Evolutionary conservation across 1,140 invertebrate species (phyloP).

Genomic region (Daktulosphaira vitifoliae): DNA sequence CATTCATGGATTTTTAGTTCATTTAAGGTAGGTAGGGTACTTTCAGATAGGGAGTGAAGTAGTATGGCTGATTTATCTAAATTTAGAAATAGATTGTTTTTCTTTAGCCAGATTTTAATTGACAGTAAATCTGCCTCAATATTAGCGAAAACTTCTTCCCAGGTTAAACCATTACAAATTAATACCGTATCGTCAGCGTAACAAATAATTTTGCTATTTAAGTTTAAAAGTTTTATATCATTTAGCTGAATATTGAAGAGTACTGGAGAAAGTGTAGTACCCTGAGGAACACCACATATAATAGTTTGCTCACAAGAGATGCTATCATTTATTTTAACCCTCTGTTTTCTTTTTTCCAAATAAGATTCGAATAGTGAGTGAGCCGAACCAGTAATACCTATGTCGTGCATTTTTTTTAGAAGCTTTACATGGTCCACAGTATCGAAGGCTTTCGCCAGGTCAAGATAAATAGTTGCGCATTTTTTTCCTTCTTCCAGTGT

Average conservation of each 20-base stretch:
- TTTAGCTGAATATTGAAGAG: neutral
- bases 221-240: neutral
- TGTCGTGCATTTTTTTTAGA: neutral
- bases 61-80: neutral
- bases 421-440: neutral
- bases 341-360: neutral
- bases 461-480: neutral
- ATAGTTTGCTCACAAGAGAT: neutral
- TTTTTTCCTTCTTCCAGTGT: slow-evolving; percentile 3
- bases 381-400: neutral
- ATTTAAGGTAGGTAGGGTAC: neutral
- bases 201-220: slow-evolving; percentile 5
- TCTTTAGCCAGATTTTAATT: neutral
- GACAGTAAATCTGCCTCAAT: neutral
- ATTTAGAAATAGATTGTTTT: neutral
- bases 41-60: neutral
- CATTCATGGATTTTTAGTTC: neutral
- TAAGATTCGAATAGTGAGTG: neutral
- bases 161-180: neutral
- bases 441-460: neutral
- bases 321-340: neutral
- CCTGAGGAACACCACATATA: neutral
- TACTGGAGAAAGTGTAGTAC: neutral
- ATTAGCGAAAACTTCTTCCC: neutral
- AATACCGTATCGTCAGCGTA: neutral